Evolutionary conservation across 1,140 invertebrate genomes (phyloP), one percentile per base, ranked within the genome.

Genomic region (Cepaea nemoralis): DNA sequence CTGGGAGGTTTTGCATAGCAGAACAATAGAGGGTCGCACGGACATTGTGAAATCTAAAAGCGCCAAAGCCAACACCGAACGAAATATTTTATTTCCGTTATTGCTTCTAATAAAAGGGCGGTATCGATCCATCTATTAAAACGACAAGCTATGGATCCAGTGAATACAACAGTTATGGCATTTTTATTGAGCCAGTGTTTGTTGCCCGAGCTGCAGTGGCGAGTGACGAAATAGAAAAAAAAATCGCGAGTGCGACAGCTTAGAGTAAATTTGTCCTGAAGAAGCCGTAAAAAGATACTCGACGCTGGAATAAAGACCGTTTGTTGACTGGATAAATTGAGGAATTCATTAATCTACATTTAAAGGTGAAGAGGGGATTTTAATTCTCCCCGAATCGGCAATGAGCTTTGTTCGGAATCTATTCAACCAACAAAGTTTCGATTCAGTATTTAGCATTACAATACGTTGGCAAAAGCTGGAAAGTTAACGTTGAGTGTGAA

Each of bases 291-390:
- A 63, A 63, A 63, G 59, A 63, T 63, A 63, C 33, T 2, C 59
- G 16, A 31, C 1, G 59, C 55, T n/a, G n/a, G n/a, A 63, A 63
- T 31, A 63, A 63, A 63, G 59, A 31, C 59, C 59, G 59, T 31
- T 63, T 63, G 59, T 63, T 63, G 59, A 63, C 59, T 63, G 59
- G 59, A 31, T 63, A 63, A 63, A 63, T 63, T 63, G 59, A 63
- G 59, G 59, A 63, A 63, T 63, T 63, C 59, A 63, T 63, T 63
- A 63, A 27, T 63, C n/a, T 31, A 27, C n/a, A 63, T 27, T 63
- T 63, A 63, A 63, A 63, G 59, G 59, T 31, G 59, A 63, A 63
- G 5, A 63, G 59, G 27, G 59, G 59, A 31, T 63, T 63, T 63
- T 31, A 63, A 31, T 63, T 31, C 59, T 31, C 5, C n/a, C 59